Percentiles rank a stretch among this genome's conserved stretches.
These are phyloP conservation scores for Hormiphora californensis DNA, from an alignment of 37 sponge, comb jelly and placozoan species.

Conservation along the genomic window DNA sequence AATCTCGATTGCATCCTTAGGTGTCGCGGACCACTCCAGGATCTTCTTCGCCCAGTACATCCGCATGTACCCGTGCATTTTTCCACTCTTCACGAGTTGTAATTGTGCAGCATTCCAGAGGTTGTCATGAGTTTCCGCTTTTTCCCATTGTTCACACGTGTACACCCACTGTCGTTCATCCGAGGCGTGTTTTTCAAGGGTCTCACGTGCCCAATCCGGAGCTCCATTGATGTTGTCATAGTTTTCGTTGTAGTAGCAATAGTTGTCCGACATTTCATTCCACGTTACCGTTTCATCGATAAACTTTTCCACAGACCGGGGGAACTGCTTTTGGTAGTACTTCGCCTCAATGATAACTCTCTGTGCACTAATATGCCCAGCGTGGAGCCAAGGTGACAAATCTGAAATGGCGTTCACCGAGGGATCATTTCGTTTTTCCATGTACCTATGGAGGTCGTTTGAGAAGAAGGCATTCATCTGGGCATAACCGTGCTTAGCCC, in stretches of 20 bases:
- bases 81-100: conserved; percentile 62
- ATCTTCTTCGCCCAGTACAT: conserved; percentile 80
- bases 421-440: conserved; percentile 55
- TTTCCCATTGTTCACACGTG: conserved; percentile 57
- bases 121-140: conserved; percentile 57
- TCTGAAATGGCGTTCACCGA: conserved; percentile 45
- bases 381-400: conserved; percentile 57
- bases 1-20: conserved; percentile 57
- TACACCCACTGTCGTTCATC: conserved; percentile 60
- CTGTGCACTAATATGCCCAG: conserved; percentile 61
- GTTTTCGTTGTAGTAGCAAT: conserved; percentile 59
- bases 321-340: neutral
- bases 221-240: conserved; percentile 59
- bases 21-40: conserved; percentile 63
- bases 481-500: conserved; percentile 4
- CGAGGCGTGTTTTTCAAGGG: conserved; percentile 36
- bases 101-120: conserved; percentile 70
- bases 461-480: conserved; percentile 50
- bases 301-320: conserved; percentile 52
- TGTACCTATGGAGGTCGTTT: neutral
- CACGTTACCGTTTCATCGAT: conserved; percentile 59
- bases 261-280: conserved; percentile 61
- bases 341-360: conserved; percentile 37
- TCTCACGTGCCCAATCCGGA: conserved; percentile 56
- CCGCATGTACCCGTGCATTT: conserved; percentile 72